phyloP scores from a whole-genome alignment of 2,888 invertebrate genomes.

The Leucophora obtusa region DNA sequence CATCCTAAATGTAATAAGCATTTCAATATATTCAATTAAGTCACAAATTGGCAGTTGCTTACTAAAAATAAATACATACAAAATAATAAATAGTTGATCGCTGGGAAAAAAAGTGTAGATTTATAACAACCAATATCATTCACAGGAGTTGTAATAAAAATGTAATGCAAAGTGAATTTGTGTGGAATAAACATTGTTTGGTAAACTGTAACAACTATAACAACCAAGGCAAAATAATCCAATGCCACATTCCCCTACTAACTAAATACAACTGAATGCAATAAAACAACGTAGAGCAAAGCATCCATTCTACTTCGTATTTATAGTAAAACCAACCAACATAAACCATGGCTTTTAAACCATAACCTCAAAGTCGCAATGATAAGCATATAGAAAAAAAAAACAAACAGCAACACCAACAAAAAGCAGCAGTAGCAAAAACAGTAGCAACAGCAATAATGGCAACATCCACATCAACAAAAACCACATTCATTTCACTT shows the following conservation, averaged over 20 bases:
- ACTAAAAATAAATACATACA: neutral
- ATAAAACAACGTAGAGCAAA: too few relatives aligned
- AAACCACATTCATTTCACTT: constrained; percentile 52
- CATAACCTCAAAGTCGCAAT: constrained; percentile 57
- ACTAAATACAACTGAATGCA: too few relatives aligned
- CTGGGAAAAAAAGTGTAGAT: neutral
- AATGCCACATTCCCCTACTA: neutral
- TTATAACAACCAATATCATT: constrained; percentile 17
- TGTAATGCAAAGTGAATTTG: constrained; percentile 46
- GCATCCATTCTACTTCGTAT: neutral
- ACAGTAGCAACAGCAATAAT: neutral
- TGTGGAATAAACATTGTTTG: constrained; percentile 46
- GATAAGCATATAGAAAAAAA: constrained; percentile 48
- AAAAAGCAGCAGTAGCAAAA: constrained; percentile 23
- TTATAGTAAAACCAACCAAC: constrained; percentile 28
- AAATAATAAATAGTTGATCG: neutral
- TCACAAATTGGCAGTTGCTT: neutral
- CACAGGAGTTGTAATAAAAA: constrained; percentile 16
- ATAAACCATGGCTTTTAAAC: constrained; percentile 52
- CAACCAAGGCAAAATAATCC: constrained; percentile 28
- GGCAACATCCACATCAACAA: constrained; percentile 29
- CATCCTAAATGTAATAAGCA: too few relatives aligned
- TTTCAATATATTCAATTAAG: neutral
- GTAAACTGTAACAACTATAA: constrained; percentile 15
- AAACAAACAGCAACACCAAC: constrained; percentile 14